Base-by-base conservation (phyloP, 2,113 vertebrate genomes). In the Propithecus coquereli region DNA sequence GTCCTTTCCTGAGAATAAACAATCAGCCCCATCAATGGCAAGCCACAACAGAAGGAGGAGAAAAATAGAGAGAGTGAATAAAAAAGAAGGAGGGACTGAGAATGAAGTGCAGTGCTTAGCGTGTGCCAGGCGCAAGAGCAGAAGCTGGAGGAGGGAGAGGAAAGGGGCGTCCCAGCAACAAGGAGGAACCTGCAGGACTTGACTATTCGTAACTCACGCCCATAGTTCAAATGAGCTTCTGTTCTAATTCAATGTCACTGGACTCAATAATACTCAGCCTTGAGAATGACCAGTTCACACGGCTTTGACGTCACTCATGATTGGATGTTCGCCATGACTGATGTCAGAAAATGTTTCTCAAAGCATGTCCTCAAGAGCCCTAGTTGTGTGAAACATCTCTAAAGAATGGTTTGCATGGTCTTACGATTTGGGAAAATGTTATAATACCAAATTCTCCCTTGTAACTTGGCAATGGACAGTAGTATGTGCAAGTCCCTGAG, bases 71-170 rank as follows among this genome's bases (percentile, higher is more conserved):
- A 65, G 71, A 18, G 3, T 47, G 20, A 18, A 1, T 9, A 57
- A 37, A 50, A 40, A 84, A 54, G 43, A n/a, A 25, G 4, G 14
- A n/a, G 32, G 3, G 18, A n/a, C 66, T 27, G 8, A 34, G 23
- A 8, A 16, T 25, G 18, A 82, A 77, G 43, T 8, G 1, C 50
- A 5, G 37, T 30, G 30, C 43, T 10, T 59, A 16, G 32, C 11
- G 5, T 27, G 34, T 74, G 34, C 73, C 1, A 0, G 65, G 12
- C 59, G 34, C 34, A 0, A 27, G 47, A 40, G 63, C 0, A 0
- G 43, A 90, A 52, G 40, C 13, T 2, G 1, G 40, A 9, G 22
- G 90, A 22, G 23, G 50, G 27, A 89, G 37, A 66, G 40, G 32
- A 87, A 43, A 84, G 45, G 25, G 20, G 32, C 8, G 0, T 16